These are phyloP conservation scores for Odontocolon sp. DNA, from an alignment of 2,888 invertebrate species.

Conservation along the genomic window DNA sequence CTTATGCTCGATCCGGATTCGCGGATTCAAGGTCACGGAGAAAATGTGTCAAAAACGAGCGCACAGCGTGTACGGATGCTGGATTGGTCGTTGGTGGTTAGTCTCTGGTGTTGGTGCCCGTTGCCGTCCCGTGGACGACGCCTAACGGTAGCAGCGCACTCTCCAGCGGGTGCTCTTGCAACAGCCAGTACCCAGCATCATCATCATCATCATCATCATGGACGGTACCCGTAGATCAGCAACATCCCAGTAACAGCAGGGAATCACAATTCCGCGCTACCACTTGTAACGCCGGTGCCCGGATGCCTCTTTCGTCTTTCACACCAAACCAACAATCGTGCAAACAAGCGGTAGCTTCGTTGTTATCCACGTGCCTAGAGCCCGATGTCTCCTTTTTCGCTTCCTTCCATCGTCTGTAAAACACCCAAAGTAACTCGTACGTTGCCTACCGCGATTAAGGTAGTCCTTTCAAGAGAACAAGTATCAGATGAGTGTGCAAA, in stretches of 20 bases:
- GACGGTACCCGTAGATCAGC: background rate
- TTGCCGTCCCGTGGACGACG: constrained; percentile 57
- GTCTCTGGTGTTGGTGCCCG: constrained; percentile 34
- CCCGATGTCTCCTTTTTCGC: too few species aligned
- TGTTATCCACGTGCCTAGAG: background rate
- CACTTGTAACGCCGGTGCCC: background rate
- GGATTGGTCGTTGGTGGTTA: constrained; percentile 14
- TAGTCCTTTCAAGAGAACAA: too few species aligned
- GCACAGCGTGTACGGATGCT: constrained; percentile 41
- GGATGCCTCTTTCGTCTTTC: background rate
- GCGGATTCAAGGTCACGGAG: constrained; percentile 74
- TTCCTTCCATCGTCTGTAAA: too few species aligned
- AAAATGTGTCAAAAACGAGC: constrained; percentile 71
- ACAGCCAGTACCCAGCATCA: constrained; percentile 7
- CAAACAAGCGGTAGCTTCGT: constrained; percentile 4
- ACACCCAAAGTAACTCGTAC: too few species aligned
- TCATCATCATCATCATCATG: background rate
- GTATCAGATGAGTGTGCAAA: too few species aligned
- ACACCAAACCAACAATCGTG: background rate
- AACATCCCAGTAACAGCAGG: constrained; percentile 9
- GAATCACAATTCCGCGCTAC: constrained; percentile 19
- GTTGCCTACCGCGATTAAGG: too few species aligned
- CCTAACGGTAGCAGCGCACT: constrained; percentile 58
- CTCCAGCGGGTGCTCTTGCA: constrained; percentile 19
- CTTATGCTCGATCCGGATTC: constrained; percentile 66